Percentiles rank a stretch among this genome's conserved stretches.
These are phyloP conservation scores for Arvicola amphibius DNA, from an alignment of 2,797 vertebrate genomes.

Conservation along the genomic window DNA sequence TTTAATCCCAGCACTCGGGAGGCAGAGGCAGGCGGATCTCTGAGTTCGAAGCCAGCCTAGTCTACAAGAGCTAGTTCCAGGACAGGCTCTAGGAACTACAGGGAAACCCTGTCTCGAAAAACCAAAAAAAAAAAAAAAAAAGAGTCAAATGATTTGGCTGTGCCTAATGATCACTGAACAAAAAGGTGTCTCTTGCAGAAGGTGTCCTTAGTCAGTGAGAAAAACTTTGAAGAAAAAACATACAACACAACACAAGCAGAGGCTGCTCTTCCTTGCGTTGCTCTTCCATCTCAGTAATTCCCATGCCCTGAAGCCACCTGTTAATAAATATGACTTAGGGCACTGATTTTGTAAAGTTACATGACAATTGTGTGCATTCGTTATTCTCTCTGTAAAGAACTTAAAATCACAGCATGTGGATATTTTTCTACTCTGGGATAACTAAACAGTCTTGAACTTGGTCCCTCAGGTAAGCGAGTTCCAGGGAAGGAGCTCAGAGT, in stretches of 20 bases:
- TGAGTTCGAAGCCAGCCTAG: too few species aligned
- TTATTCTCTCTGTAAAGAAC: background rate
- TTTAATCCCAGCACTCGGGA: too few species aligned
- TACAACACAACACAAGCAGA: background rate
- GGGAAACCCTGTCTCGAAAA: too few species aligned
- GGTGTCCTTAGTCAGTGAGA: background rate
- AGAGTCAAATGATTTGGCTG: background rate
- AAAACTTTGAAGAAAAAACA: background rate
- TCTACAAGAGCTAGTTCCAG: too few species aligned
- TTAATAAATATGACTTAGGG: background rate
- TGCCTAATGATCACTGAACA: background rate
- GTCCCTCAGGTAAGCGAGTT: background rate
- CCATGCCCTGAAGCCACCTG: background rate
- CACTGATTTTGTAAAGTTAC: slow-evolving; percentile 7
- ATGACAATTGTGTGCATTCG: background rate
- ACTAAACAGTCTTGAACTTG: background rate
- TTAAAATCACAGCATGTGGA: background rate
- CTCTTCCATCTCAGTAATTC: background rate
- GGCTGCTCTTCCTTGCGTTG: background rate
- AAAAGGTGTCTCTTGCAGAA: background rate
- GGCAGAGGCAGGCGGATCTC: too few species aligned
- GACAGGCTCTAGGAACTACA: too few species aligned
- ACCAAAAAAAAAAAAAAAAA: too few species aligned
- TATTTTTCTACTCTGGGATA: background rate
- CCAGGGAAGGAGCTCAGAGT: background rate